A percentile compares a stretch with the other conserved stretches of the same genome.
These are phyloP conservation scores for Sitophilus oryzae DNA, from an alignment of 1,140 invertebrate genomes.

Conservation along the genomic window DNA sequence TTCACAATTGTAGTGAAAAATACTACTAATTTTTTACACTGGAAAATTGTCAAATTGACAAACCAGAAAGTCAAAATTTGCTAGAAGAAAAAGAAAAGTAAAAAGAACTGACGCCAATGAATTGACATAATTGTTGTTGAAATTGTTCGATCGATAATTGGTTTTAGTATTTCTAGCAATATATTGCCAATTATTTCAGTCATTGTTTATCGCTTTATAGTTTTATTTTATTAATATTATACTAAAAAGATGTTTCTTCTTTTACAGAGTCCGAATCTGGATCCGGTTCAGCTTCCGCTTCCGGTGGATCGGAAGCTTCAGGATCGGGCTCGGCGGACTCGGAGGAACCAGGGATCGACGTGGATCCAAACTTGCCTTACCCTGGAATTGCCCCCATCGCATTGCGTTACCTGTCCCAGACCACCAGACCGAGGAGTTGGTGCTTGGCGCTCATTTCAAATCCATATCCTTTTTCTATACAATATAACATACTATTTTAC, in stretches of 20 bases:
- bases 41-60: too few species aligned
- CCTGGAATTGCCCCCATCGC: slow-evolving; percentile 81
- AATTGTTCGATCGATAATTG: too few species aligned
- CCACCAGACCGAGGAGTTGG: slow-evolving; percentile 78
- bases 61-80: too few species aligned
- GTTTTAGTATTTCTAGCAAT: too few species aligned
- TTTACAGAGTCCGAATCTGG: slow-evolving; percentile 41
- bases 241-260: slow-evolving; percentile 18
- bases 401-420: slow-evolving; percentile 81
- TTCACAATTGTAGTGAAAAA: too few species aligned
- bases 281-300: slow-evolving; percentile 49
- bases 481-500: slow-evolving; percentile 2
- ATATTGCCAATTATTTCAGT: too few species aligned
- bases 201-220: too few species aligned
- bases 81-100: too few species aligned
- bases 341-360: slow-evolving; percentile 53
- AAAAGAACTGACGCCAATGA: too few species aligned
- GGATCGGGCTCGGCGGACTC: slow-evolving; percentile 43
- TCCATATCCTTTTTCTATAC: slow-evolving; percentile 89
- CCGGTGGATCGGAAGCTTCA: slow-evolving; percentile 16
- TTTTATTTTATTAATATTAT: too few species aligned
- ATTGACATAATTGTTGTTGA: too few species aligned
- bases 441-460: slow-evolving; percentile 93
- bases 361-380: slow-evolving; percentile 70
- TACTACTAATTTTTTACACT: too few species aligned